Evolutionary conservation across 2,113 vertebrate genomes (phyloP).

Genomic region (Rhineura floridana): DNA sequence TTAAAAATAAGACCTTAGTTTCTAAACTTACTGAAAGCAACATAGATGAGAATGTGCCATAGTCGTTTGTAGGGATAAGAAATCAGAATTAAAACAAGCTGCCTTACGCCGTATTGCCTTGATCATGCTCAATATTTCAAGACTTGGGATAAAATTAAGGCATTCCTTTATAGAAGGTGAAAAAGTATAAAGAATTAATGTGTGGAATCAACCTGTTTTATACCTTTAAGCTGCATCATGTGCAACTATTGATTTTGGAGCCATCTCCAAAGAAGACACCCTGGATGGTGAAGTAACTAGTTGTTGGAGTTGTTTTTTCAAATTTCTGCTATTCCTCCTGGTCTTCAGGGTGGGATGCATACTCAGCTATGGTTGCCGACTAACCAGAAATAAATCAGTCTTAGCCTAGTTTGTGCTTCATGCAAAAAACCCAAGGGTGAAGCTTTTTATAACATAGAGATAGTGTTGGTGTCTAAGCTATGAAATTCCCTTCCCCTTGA

Average conservation of each 20-base stretch:
- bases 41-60: neutral
- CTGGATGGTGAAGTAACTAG: neutral
- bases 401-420: neutral
- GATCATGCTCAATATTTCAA: neutral
- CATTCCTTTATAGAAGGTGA: neutral
- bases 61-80: neutral
- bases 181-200: neutral
- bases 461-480: no score
- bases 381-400: neutral
- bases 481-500: neutral
- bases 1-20: neutral
- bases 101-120: neutral
- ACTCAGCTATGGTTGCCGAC: no score
- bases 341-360: neutral
- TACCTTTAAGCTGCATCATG: neutral
- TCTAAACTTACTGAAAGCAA: fast-evolving
- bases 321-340: neutral
- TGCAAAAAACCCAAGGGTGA: neutral
- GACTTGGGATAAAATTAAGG: neutral
- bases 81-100: neutral
- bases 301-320: neutral
- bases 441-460: neutral
- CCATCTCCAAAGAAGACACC: neutral
- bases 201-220: neutral
- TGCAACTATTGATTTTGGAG: neutral